Evolutionary conservation across 2,888 invertebrate genomes (phyloP).

Genomic region (Limnephilus rhombicus): DNA sequence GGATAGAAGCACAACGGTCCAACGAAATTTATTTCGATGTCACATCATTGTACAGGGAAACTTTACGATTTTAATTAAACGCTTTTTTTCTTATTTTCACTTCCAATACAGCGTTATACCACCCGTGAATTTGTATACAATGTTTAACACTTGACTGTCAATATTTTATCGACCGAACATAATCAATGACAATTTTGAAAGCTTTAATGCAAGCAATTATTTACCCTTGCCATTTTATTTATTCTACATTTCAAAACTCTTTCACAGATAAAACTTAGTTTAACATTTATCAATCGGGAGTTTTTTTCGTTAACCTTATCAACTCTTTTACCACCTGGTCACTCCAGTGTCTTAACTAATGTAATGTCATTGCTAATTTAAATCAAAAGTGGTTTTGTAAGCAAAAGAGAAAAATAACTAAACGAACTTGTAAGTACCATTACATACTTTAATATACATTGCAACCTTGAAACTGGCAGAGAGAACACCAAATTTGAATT

Average conservation of each 20-base stretch:
- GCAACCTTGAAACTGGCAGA: not conserved
- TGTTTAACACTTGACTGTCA: not conserved
- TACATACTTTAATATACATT: not conserved
- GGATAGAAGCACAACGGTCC: not conserved
- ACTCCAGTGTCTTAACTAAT: not conserved
- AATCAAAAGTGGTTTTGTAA: not conserved
- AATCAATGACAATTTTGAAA: not conserved
- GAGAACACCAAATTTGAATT: not conserved
- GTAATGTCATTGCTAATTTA: no score
- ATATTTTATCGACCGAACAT: not conserved
- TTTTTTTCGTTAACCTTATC: not conserved
- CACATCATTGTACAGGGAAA: not conserved
- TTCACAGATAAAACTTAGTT: not conserved
- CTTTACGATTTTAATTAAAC: not conserved
- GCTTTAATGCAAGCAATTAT: slow-evolving; percentile 31
- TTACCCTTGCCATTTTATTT: not conserved
- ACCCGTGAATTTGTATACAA: not conserved
- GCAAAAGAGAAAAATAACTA: not conserved
- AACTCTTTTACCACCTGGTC: no score
- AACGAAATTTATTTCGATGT: not conserved
- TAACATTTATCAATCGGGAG: not conserved
- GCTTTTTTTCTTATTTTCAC: not conserved
- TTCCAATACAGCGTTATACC: not conserved
- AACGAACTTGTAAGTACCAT: not conserved
- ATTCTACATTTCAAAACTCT: not conserved